These are phyloP conservation scores for Micromesistius poutassou DNA, from an alignment of 2,797 vertebrate species.

Conservation along the genomic window DNA sequence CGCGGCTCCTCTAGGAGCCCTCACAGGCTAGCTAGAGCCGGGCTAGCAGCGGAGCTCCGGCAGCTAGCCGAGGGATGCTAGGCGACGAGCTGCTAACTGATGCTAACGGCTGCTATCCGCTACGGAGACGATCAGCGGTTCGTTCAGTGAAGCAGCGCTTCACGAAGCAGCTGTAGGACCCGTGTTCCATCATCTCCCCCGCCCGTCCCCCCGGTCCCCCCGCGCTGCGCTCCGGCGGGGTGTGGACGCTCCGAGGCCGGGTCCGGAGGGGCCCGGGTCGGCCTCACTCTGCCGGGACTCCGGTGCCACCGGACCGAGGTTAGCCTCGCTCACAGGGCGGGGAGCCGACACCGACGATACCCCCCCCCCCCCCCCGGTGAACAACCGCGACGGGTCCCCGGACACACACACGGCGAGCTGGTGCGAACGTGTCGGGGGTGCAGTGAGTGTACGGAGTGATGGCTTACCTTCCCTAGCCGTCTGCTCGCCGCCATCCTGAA, in stretches of 20 bases:
- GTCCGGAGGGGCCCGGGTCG: slow-evolving; percentile 14
- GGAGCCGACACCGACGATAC: not conserved
- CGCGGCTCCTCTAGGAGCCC: not conserved
- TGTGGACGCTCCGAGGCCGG: slow-evolving; percentile 8
- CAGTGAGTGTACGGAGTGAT: slow-evolving; percentile 38
- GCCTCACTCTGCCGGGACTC: slow-evolving; percentile 64
- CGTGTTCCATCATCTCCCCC: not conserved
- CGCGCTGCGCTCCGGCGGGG: not conserved
- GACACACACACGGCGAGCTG: fast-evolving
- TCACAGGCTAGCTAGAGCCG: not conserved
- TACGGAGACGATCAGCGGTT: not conserved
- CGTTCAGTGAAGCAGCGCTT: not conserved
- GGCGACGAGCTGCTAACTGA: not conserved
- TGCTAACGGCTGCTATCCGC: too few relatives aligned
- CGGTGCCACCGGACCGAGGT: slow-evolving; percentile 38
- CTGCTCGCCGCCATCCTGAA: slow-evolving; percentile 84
- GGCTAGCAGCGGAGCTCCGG: not conserved
- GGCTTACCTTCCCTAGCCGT: slow-evolving; percentile 76
- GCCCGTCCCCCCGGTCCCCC: not conserved
- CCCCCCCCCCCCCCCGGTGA: not conserved
- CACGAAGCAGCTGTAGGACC: not conserved
- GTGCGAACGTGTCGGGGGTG: not conserved
- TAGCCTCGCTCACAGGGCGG: slow-evolving; percentile 21
- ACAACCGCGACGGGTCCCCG: not conserved
- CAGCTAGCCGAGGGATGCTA: not conserved